A percentile compares a stretch with the other conserved stretches of the same genome.
Conservation (phyloP, 2,888 invertebrate genomes). For the Opisthograptis luteolata region DNA sequence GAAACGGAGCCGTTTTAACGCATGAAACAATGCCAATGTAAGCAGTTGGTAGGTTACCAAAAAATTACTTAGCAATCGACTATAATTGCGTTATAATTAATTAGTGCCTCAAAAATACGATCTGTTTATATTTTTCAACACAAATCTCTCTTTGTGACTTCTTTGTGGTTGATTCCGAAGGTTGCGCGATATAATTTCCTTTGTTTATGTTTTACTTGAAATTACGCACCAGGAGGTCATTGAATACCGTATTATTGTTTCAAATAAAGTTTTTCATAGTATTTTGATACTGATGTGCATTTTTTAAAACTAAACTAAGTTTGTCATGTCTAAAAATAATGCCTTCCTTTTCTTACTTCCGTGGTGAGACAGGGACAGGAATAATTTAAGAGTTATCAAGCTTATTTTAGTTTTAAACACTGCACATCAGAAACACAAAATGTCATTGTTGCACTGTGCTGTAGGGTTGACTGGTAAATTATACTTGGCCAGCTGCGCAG, state of each 20-base stretch:
- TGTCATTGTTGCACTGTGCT: constrained; percentile 39
- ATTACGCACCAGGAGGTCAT: constrained; percentile 8
- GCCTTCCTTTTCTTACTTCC: no score
- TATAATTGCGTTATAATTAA: constrained; percentile 1
- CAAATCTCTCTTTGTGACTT: constrained; percentile 18
- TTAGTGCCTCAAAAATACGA: constrained; percentile 3
- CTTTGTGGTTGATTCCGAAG: constrained; percentile 11
- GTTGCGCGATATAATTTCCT: constrained; percentile 14
- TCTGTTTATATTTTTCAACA: constrained; percentile 21
- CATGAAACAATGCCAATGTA: no score
- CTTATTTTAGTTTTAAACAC: no score
- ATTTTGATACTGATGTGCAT: no score
- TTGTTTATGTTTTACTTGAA: constrained; percentile 16
- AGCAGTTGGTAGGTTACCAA: no score
- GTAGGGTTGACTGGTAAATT: constrained; percentile 54
- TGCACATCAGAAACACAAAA: no score
- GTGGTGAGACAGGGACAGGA: no score
- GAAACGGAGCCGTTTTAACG: no score
- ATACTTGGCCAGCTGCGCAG: constrained; percentile 64
- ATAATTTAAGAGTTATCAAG: no score
- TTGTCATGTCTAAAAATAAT: no score
- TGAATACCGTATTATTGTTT: constrained; percentile 6
- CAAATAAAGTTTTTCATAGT: constrained; percentile 1
- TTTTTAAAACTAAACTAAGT: no score
- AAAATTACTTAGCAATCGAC: no score